A percentile compares a stretch with the other conserved stretches of the same genome.
These are phyloP conservation scores for Leptoclinus maculatus DNA, from an alignment of 2,797 vertebrate genomes.

Conservation along the genomic window DNA sequence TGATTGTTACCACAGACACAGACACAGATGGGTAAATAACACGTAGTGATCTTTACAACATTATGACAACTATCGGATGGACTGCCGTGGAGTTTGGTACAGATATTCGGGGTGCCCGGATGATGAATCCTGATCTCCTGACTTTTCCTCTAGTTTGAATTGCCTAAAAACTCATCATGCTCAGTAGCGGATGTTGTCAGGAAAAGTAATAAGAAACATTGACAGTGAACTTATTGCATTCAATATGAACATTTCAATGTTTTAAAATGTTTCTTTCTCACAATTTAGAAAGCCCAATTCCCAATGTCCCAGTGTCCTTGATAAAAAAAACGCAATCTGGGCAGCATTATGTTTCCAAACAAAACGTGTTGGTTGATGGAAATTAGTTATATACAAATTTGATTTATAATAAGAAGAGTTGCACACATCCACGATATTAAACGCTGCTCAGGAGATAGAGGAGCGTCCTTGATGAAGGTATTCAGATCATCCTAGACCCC, in stretches of 20 bases:
- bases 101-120: background rate
- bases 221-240: background rate
- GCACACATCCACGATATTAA: background rate
- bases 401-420: background rate
- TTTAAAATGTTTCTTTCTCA: background rate
- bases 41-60: background rate
- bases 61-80: background rate
- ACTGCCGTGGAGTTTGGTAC: background rate
- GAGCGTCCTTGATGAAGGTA: background rate
- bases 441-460: background rate
- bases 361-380: background rate
- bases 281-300: background rate
- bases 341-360: background rate
- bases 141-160: background rate
- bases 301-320: background rate
- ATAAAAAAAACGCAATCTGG: background rate
- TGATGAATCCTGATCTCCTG: background rate
- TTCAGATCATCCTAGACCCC: conserved; percentile 9
- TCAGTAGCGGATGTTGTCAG: conserved; percentile 16
- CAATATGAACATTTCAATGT: background rate
- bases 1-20: background rate
- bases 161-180: conserved; percentile 2
- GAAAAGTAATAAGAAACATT: conserved; percentile 11
- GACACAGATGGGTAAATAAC: background rate
- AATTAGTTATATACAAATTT: background rate